A percentile compares a stretch with the other conserved stretches of the same genome.
Evolutionary conservation across 2,888 invertebrate species (phyloP).

Genomic region (Hydrotaea diabolus): DNA sequence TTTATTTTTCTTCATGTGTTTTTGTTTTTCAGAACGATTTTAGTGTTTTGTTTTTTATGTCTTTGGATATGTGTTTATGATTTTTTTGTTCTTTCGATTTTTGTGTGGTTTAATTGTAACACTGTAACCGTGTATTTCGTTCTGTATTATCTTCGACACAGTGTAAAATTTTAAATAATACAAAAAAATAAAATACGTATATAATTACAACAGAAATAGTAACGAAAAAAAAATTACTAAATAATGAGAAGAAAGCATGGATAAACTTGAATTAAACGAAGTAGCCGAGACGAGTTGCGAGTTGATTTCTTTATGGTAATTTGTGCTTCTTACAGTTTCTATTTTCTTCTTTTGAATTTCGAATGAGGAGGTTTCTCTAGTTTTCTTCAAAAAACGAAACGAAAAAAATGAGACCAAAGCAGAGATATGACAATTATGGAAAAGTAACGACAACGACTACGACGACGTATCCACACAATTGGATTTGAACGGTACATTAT

Average conservation of each 20-base stretch:
- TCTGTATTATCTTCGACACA: constrained; percentile 21
- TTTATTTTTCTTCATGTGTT: constrained; percentile 8
- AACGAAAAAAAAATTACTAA: constrained; percentile 20
- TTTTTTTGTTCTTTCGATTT: constrained; percentile 41
- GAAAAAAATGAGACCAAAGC: constrained; percentile 53
- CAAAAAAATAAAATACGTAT: constrained; percentile 15
- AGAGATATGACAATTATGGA: constrained; percentile 48
- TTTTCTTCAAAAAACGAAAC: neutral
- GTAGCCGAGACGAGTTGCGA: neutral
- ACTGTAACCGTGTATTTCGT: constrained; percentile 39
- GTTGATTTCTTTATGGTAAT: constrained; percentile 46
- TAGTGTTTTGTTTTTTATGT: constrained; percentile 43
- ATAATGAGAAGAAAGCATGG: constrained; percentile 24
- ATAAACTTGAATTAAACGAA: constrained; percentile 14
- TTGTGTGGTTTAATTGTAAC: constrained; percentile 13
- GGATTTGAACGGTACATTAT: constrained; percentile 27
- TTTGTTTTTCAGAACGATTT: constrained; percentile 40
- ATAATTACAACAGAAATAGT: constrained; percentile 16
- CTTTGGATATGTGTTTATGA: constrained; percentile 15
- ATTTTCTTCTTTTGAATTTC: constrained; percentile 22
- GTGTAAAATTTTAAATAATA: constrained; percentile 19
- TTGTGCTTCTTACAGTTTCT: constrained; percentile 27
- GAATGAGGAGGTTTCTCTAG: constrained; percentile 32
- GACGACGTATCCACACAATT: constrained; percentile 26
- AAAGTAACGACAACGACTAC: too few species aligned